Base-by-base conservation (phyloP, 2,113 vertebrate species). In the Sphaerodactylus townsendi region DNA sequence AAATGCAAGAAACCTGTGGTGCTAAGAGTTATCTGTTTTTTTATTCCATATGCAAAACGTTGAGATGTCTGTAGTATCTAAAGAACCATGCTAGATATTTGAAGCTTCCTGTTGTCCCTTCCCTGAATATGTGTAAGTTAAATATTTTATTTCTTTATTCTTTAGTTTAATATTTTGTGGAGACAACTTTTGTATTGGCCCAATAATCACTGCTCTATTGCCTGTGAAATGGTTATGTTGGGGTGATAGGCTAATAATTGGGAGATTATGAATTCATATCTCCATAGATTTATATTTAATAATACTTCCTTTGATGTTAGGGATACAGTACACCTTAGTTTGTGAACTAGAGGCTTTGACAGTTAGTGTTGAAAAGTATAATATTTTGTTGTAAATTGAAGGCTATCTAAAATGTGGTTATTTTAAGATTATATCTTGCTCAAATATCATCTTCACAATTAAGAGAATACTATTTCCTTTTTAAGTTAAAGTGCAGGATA, bases 71-170 rank as follows among this genome's bases (percentile, higher is more conserved):
- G 19, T 77, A 10, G 86, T 89, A 87, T 83, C 44, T 1, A 66
- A 72, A 28, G 0, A 5, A 73, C 66, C 69, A 4, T 21, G 62
- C 17, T 86, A 79, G 7, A 14, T n/a, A 77, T 78, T 79, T 75
- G 25, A 75, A 1, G 0, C 64, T 91, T 76, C 74, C 73, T 71
- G 86, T 83, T 84, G 11, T 46, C 82, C 76, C 69, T 48, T 53
- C 87, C n/a, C 78, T 81, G 41, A 88, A 79, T 53, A 5, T 44
- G 53, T 82, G 94, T 95, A 93, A 94, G 94, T 93, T 17, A 73
- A 85, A 82, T 83, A 64, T 78, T 5, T 1, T 79, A 0, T 48
- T 87, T 87, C 10, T 5, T 14, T 74, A 74, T 75, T 21, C 3
- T 81, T 86, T 69, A 33, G 73, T 89, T 3, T 84, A 77, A 0